phyloP scores from a whole-genome alignment of 2,888 invertebrate genomes.

The Habrosyne pyritoides region DNA sequence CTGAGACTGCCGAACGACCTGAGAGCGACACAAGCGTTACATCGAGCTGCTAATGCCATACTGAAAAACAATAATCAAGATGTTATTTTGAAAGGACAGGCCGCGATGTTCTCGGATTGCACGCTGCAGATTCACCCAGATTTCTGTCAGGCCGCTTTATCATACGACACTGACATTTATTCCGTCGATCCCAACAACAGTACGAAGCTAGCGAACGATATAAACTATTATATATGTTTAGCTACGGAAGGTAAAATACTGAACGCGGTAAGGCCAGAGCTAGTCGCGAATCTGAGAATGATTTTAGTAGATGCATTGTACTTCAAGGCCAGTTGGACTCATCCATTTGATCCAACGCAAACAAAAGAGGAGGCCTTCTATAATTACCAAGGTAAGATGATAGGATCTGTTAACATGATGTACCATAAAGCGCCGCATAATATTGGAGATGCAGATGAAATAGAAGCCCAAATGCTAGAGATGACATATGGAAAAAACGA shows the following conservation, averaged over 20 bases:
- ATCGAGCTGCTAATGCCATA: constrained; percentile 54
- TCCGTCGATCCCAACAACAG: constrained; percentile 83
- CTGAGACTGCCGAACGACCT: constrained; percentile 63
- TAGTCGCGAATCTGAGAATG: constrained; percentile 72
- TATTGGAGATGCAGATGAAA: constrained; percentile 74
- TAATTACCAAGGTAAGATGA: constrained; percentile 78
- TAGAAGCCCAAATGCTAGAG: constrained; percentile 86
- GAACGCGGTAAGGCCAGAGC: constrained; percentile 82
- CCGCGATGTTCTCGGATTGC: constrained; percentile 65
- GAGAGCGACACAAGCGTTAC: constrained; percentile 61
- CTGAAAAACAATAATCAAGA: constrained; percentile 55
- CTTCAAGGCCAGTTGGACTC: constrained; percentile 89
- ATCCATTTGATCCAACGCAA: constrained; percentile 84
- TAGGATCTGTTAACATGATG: constrained; percentile 90
- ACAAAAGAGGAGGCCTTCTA: constrained; percentile 84
- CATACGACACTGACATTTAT: constrained; percentile 81
- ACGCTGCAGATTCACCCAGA: constrained; percentile 62
- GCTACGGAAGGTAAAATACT: constrained; percentile 88
- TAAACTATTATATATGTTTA: constrained; percentile 87
- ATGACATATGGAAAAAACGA: constrained; percentile 86
- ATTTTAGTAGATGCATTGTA: constrained; percentile 87
- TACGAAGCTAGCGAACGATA: constrained; percentile 75
- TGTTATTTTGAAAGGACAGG: constrained; percentile 57
- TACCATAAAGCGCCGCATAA: constrained; percentile 84
- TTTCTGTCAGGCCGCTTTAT: constrained; percentile 65